Evolutionary conservation across 2,888 invertebrate genomes (phyloP).

Genomic region (Machimus atricapillus): DNA sequence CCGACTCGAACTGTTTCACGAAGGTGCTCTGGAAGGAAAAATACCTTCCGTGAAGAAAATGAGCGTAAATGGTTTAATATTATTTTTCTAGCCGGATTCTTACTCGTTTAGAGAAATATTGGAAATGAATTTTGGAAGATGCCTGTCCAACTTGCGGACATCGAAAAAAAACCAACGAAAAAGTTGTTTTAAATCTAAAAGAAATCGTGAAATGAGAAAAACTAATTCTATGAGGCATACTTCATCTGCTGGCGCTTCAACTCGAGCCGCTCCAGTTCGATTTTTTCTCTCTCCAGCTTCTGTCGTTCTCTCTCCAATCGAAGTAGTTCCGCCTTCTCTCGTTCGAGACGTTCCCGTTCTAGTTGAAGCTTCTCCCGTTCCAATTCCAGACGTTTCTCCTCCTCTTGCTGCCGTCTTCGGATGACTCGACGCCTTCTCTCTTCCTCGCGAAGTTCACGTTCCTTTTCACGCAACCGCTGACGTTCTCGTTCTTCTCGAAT

Average conservation of each 20-base stretch:
- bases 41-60: neutral
- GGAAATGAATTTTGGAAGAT: neutral
- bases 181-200: neutral
- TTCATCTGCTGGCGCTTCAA: constrained; percentile 80
- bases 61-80: neutral
- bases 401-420: constrained; percentile 83
- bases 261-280: constrained; percentile 82
- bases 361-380: constrained; percentile 82
- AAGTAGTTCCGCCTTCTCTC: constrained; percentile 84
- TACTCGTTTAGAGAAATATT: constrained; percentile 13
- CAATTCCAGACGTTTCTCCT: constrained; percentile 80
- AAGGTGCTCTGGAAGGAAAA: neutral
- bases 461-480: constrained; percentile 81
- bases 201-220: constrained; percentile 39
- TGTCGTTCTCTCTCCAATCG: constrained; percentile 85
- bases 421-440: constrained; percentile 79
- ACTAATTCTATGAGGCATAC: constrained; percentile 60
- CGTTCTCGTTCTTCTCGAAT: constrained; percentile 82
- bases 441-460: constrained; percentile 80
- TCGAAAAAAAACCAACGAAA: constrained; percentile 9
- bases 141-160: neutral
- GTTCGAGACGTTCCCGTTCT: constrained; percentile 87
- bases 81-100: neutral
- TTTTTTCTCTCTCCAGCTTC: constrained; percentile 75
- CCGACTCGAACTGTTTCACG: neutral